These are phyloP conservation scores for Phaetusa simplex DNA, from an alignment of 2,113 vertebrate species.

Conservation along the genomic window DNA sequence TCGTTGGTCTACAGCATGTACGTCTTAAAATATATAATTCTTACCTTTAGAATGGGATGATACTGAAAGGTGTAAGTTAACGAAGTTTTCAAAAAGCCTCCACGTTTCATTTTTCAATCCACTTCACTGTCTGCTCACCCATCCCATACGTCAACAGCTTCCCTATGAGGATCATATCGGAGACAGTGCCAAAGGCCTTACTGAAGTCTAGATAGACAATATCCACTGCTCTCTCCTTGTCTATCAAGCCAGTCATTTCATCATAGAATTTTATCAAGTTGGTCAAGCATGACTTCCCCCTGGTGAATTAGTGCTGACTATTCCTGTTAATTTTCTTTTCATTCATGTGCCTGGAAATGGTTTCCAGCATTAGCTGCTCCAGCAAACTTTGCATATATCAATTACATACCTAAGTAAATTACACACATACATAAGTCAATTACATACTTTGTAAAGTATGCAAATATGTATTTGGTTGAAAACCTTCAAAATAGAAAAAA, in stretches of 20 bases:
- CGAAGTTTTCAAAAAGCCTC: background rate
- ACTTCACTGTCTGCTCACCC: background rate
- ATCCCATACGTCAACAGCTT: background rate
- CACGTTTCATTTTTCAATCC: background rate
- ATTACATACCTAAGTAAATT: background rate
- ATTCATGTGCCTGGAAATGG: background rate
- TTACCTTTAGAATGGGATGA: background rate
- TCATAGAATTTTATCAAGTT: background rate
- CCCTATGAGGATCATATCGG: rapidly evolving
- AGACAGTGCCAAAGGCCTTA: background rate
- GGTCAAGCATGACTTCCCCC: background rate
- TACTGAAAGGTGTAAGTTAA: background rate
- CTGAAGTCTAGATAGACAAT: background rate
- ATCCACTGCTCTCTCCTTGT: background rate
- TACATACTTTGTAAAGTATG: background rate
- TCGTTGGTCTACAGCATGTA: background rate
- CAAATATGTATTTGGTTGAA: background rate
- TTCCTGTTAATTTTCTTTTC: background rate
- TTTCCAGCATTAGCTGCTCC: background rate
- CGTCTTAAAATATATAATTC: background rate
- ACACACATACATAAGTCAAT: background rate
- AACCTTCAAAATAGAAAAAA: background rate
- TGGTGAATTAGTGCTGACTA: background rate
- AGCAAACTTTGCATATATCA: background rate
- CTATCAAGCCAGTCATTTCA: background rate